Base-by-base conservation (phyloP, 2,888 invertebrate species). In the Eupithecia abbreviata region DNA sequence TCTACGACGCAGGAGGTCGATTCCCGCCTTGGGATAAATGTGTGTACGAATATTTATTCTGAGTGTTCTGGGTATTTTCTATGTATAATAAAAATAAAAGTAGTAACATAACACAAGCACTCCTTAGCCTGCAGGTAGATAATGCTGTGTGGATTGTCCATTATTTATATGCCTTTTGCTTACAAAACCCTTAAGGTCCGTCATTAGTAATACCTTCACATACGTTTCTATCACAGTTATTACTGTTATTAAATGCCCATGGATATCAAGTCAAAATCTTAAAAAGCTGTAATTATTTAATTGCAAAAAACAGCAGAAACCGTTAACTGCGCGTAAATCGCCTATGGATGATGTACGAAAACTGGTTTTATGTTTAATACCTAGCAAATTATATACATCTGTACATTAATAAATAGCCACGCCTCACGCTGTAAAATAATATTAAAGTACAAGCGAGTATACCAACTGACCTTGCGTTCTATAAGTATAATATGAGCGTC, bases 381-480 rank as follows among this genome's bases (percentile, higher is more conserved):
- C 71, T 42, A 13, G 65, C 7, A 71, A 55, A 55, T 45, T 43
- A 43, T 77, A 73, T 67, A 68, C 68, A 18, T 10, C 70, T 77
- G 74, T 73, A 71, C 75, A 75, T 68, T 75, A 75, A 74, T 70
- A 72, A 51, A 73, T 67, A 58, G 71, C 71, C 70, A 74, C 71
- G 47, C 72, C 69, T 75, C 79, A 77, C 82, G 79, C 83, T 83
- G 75, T 79, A 75, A 79, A 76, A 72, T 77, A 79, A 84, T 85
- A 90, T 88, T 87, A 86, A 82, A 87, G 87, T 86, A 84, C 84
- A 84, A 86, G 86, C 86, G 81, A 83, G 86, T 89, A 89, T 86
- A 82, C 86, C 82, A 84, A 85, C 85, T 89, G 90, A 88, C 91
- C 91, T 91, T 90, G 90, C 86, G 84, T 87, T 88, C 89, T 89